Evolutionary conservation across 2,113 vertebrate genomes (phyloP).

Genomic region (Callopanchax toddi): DNA sequence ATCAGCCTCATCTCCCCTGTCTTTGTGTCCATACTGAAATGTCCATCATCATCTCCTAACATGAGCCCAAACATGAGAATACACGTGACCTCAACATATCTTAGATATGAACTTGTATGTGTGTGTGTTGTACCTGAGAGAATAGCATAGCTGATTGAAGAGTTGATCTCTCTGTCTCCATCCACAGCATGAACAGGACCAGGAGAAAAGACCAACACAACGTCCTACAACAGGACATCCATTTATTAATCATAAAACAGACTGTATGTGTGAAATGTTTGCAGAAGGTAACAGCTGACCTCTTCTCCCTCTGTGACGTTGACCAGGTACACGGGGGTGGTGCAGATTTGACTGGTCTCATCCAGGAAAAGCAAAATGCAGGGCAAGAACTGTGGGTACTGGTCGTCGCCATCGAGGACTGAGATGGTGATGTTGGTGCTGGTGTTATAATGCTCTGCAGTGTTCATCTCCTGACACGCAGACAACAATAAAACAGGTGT

Average conservation of each 20-base stretch:
- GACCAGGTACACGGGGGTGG: conserved; percentile 76
- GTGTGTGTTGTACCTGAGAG: conserved; percentile 77
- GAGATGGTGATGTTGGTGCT: conserved; percentile 63
- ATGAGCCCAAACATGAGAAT: background rate
- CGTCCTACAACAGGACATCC: conserved; percentile 53
- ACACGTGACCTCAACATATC: background rate
- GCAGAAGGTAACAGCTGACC: conserved; percentile 54
- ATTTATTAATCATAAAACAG: background rate
- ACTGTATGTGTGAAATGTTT: background rate
- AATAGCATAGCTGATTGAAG: conserved; percentile 78
- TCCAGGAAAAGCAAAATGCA: conserved; percentile 70
- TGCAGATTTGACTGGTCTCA: conserved; percentile 64
- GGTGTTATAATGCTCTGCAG: conserved; percentile 69
- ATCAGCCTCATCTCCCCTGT: conserved; percentile 69
- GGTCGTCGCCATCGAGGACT: conserved; percentile 79
- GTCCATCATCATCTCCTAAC: conserved; percentile 66
- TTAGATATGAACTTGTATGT: background rate
- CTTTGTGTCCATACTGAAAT: conserved; percentile 73
- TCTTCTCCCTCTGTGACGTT: conserved; percentile 78
- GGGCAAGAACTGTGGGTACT: conserved; percentile 81
- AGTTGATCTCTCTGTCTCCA: conserved; percentile 79
- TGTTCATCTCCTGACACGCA: conserved; percentile 76
- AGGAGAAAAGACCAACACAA: conserved; percentile 78
- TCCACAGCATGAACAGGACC: conserved; percentile 83
- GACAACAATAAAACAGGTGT: background rate